Percentiles rank a stretch among this genome's conserved stretches.
phyloP scores from a whole-genome alignment of 1,140 invertebrate genomes.

The Papilio polyxenes region DNA sequence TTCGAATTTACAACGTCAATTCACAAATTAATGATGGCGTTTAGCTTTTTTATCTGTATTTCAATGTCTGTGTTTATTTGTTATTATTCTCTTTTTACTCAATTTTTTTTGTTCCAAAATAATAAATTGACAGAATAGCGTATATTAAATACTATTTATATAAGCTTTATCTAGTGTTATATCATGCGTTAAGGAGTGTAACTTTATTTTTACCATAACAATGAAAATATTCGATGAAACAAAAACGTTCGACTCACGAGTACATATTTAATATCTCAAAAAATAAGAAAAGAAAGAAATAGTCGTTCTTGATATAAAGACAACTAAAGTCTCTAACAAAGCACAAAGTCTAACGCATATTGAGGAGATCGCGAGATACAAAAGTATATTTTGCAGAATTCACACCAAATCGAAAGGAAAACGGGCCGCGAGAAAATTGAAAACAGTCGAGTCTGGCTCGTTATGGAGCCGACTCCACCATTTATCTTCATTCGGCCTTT shows the following conservation, averaged over 20 bases:
- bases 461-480: slow-evolving; percentile 72
- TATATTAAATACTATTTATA: no score
- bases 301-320: no score
- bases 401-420: slow-evolving; percentile 70
- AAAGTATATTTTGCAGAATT: slow-evolving; percentile 66
- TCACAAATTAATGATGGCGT: slow-evolving; percentile 3
- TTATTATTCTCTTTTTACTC: background rate
- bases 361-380: slow-evolving; percentile 43
- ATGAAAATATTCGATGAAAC: no score
- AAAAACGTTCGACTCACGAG: no score
- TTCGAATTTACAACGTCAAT: slow-evolving; percentile 19
- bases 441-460: slow-evolving; percentile 75
- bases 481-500: slow-evolving; percentile 79
- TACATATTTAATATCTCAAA: background rate
- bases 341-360: slow-evolving; percentile 31
- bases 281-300: background rate
- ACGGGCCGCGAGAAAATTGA: slow-evolving; percentile 68
- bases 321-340: slow-evolving; percentile 35
- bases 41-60: background rate
- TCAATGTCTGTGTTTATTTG: background rate
- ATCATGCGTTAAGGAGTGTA: no score
- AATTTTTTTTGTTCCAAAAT: background rate
- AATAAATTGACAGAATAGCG: background rate
- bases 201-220: no score
- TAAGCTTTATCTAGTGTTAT: no score